phyloP scores from a whole-genome alignment of 1,140 invertebrate genomes.

The Heliconius hewitsoni region DNA sequence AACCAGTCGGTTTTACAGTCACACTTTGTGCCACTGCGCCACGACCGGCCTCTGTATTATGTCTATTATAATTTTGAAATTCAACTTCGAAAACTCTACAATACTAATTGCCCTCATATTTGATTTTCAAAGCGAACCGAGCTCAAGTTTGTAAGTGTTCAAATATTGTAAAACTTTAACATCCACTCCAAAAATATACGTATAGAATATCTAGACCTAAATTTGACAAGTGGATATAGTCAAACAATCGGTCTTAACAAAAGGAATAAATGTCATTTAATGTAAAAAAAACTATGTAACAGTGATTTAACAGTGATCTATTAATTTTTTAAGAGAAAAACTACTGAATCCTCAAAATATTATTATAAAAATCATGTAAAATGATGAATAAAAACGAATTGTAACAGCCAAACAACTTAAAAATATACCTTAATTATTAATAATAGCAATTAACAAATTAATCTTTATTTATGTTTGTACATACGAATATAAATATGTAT shows the following conservation, averaged over 20 bases:
- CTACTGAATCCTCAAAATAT: not conserved
- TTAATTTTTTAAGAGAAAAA: not conserved
- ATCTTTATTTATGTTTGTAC: not conserved
- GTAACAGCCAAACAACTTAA: not conserved
- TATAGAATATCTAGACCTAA: not conserved
- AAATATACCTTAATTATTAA: not conserved
- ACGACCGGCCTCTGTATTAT: too few species aligned
- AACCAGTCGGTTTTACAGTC: too few species aligned
- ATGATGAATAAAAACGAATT: not conserved
- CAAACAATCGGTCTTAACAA: not conserved
- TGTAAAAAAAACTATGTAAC: too few species aligned
- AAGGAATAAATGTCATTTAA: not conserved
- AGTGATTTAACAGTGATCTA: not conserved
- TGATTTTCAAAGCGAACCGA: conserved; percentile 11
- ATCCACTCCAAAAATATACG: not conserved
- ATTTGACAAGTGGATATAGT: not conserved
- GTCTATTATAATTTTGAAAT: not conserved
- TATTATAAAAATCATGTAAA: not conserved
- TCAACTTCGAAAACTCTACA: not conserved
- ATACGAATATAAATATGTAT: not conserved
- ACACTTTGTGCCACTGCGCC: too few species aligned
- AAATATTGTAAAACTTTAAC: conserved; percentile 13
- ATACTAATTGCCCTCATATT: conserved; percentile 15
- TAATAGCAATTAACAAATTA: not conserved
- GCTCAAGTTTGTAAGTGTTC: conserved; percentile 6